Conservation (phyloP, 2,113 vertebrate species). For the Phocoena sinus region DNA sequence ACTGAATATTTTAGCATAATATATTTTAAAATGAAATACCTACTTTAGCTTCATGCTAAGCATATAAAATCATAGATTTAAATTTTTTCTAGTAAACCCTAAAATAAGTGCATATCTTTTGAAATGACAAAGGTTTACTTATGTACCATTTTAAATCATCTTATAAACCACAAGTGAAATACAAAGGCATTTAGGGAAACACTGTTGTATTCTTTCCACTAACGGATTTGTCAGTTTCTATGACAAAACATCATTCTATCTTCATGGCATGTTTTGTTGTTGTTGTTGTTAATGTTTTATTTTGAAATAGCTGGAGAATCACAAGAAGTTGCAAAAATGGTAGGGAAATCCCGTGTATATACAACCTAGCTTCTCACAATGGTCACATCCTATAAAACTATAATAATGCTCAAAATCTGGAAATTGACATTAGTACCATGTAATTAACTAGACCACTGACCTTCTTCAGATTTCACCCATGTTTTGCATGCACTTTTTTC, state of each 20-base stretch:
- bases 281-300: not conserved
- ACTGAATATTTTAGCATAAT: not conserved
- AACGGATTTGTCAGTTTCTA: not conserved
- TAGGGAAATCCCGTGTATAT: not conserved
- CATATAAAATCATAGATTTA: not conserved
- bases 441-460: not conserved
- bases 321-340: not conserved
- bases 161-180: not conserved
- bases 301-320: not conserved
- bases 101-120: not conserved
- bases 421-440: not conserved
- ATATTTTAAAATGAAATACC: constrained; percentile 26
- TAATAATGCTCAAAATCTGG: not conserved
- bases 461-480: not conserved
- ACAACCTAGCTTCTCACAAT: not conserved
- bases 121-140: not conserved
- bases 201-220: not conserved
- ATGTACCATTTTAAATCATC: not conserved
- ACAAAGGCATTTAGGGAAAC: not conserved
- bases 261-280: not conserved
- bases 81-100: not conserved
- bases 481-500: not conserved
- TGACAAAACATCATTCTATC: not conserved
- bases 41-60: not conserved
- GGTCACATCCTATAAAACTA: not conserved